Evolutionary conservation across 2,113 vertebrate genomes (phyloP).

Genomic region (Prunella himalayana): DNA sequence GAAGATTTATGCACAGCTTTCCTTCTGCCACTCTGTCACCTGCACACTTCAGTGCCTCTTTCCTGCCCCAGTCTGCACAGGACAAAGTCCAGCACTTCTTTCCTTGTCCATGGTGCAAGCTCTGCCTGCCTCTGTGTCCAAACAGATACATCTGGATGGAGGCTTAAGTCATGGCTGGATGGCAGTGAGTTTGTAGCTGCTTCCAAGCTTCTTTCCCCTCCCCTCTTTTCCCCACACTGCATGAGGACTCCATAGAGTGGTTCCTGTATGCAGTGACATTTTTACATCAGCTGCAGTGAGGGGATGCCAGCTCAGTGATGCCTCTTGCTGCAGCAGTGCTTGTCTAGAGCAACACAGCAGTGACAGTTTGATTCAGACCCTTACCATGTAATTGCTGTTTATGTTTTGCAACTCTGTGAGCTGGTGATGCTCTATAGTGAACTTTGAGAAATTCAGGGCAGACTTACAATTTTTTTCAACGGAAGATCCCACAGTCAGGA

Average conservation of each 20-base stretch:
- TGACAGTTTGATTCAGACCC: background rate
- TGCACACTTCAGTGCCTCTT: background rate
- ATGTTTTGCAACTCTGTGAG: background rate
- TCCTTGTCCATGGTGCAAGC: background rate
- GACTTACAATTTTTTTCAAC: background rate
- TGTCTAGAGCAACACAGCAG: rapidly evolving
- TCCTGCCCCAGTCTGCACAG: background rate
- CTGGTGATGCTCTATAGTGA: rapidly evolving
- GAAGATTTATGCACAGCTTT: background rate
- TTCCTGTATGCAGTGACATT: background rate
- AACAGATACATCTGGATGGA: rapidly evolving
- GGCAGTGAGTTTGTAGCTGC: background rate
- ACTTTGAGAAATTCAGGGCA: background rate
- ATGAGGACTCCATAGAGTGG: background rate
- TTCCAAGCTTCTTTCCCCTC: background rate
- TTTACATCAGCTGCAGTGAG: background rate
- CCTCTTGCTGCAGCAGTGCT: background rate
- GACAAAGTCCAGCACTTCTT: background rate
- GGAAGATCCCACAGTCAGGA: background rate
- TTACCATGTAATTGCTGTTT: background rate
- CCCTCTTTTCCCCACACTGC: background rate
- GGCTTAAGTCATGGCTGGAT: background rate
- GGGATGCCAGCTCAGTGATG: background rate
- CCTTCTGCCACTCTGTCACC: background rate
- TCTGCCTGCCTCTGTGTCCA: background rate